Conservation (phyloP, 2,113 vertebrate species). For the Peromyscus leucopus region DNA sequence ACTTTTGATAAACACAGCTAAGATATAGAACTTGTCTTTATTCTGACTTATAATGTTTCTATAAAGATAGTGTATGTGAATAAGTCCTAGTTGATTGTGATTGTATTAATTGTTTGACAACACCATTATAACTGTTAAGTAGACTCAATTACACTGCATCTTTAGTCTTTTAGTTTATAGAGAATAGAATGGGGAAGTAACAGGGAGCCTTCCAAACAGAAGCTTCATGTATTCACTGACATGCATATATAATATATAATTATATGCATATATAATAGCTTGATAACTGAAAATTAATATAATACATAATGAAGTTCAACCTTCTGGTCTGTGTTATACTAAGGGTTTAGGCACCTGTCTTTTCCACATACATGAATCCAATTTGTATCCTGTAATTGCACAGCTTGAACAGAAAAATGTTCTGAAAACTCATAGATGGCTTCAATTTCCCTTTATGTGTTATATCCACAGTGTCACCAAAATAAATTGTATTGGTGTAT, state of each 20-base stretch:
- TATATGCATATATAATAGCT: background rate
- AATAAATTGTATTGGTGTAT: constrained; percentile 57
- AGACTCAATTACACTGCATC: background rate
- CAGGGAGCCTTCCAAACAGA: background rate
- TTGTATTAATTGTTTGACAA: background rate
- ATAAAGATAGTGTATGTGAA: background rate
- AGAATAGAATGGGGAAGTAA: background rate
- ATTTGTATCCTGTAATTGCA: constrained; percentile 54
- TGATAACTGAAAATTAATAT: background rate
- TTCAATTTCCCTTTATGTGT: constrained; percentile 59
- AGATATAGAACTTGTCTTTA: background rate
- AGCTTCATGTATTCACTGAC: background rate
- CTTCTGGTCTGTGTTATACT: background rate
- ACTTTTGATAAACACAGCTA: background rate
- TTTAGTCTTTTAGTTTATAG: background rate
- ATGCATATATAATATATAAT: background rate
- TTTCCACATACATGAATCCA: constrained; percentile 14
- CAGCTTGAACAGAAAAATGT: constrained; percentile 59
- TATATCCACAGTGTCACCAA: background rate
- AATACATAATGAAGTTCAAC: constrained; percentile 26
- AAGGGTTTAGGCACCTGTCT: constrained; percentile 22
- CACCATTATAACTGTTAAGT: background rate
- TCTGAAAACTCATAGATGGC: background rate
- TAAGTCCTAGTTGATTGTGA: background rate
- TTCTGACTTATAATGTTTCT: background rate